These are phyloP conservation scores for Calonectris borealis DNA, from an alignment of 2,113 vertebrate genomes.

Conservation along the genomic window DNA sequence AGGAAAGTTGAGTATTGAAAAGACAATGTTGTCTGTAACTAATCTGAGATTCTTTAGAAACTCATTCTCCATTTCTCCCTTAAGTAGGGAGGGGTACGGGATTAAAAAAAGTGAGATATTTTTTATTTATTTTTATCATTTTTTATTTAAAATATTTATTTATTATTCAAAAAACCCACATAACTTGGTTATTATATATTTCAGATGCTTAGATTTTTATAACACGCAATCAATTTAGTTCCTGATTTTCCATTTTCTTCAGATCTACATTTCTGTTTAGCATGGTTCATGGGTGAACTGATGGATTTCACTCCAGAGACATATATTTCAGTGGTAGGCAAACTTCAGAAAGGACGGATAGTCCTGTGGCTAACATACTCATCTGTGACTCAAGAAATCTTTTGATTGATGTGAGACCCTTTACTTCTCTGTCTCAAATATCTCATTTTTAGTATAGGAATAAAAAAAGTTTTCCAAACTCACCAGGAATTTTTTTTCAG, in stretches of 20 bases:
- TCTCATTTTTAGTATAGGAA: not conserved
- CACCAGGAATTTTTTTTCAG: not conserved
- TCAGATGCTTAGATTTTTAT: not conserved
- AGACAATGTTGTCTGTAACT: not conserved
- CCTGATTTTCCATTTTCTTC: not conserved
- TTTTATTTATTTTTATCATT: not conserved
- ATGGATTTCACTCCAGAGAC: not conserved
- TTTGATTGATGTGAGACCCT: not conserved
- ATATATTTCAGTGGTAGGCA: not conserved
- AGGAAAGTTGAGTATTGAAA: not conserved
- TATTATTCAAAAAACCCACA: not conserved
- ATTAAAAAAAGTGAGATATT: not conserved
- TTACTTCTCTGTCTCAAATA: not conserved
- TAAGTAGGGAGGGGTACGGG: not conserved
- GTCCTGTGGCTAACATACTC: not conserved
- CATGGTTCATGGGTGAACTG: not conserved
- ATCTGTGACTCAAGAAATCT: not conserved
- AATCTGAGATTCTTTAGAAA: not conserved
- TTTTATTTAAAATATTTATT: not conserved
- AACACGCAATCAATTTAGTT: not conserved
- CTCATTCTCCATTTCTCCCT: not conserved
- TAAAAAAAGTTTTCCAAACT: not conserved
- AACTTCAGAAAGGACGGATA: not conserved
- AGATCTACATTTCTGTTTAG: not conserved
- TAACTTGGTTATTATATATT: not conserved